These are phyloP conservation scores for Rutpela maculata DNA, from an alignment of 2,888 invertebrate species.

Conservation along the genomic window DNA sequence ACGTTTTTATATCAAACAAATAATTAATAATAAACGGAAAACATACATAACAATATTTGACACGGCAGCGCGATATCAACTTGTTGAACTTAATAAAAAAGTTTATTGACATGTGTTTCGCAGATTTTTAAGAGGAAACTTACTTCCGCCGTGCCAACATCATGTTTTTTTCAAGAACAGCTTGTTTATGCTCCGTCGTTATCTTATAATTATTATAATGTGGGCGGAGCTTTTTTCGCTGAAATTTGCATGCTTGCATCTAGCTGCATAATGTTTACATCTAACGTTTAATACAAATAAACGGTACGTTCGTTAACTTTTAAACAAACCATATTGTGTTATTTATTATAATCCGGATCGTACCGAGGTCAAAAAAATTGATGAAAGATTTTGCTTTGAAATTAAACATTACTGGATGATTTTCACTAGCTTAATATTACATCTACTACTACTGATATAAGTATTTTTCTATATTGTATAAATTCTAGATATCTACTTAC, in stretches of 20 bases:
- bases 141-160: constrained; percentile 54
- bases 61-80: not conserved
- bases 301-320: constrained; percentile 45
- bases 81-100: constrained; percentile 37
- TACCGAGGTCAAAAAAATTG: not conserved
- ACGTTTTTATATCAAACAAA: not conserved
- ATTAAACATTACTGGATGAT: not conserved
- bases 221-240: constrained; percentile 43
- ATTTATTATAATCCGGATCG: not conserved
- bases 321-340: constrained; percentile 18
- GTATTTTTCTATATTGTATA: too few relatives aligned
- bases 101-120: constrained; percentile 56
- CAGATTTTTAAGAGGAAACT: constrained; percentile 58
- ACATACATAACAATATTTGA: constrained; percentile 7
- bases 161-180: constrained; percentile 47
- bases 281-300: constrained; percentile 39
- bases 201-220: constrained; percentile 48
- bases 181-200: constrained; percentile 50
- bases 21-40: not conserved
- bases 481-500: too few relatives aligned
- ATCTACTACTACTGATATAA: too few relatives aligned
- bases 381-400: not conserved
- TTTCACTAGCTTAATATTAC: too few relatives aligned
- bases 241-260: constrained; percentile 46
- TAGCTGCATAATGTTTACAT: constrained; percentile 48